Base-by-base conservation (phyloP, 2,113 vertebrate genomes). In the Azemiops feae region DNA sequence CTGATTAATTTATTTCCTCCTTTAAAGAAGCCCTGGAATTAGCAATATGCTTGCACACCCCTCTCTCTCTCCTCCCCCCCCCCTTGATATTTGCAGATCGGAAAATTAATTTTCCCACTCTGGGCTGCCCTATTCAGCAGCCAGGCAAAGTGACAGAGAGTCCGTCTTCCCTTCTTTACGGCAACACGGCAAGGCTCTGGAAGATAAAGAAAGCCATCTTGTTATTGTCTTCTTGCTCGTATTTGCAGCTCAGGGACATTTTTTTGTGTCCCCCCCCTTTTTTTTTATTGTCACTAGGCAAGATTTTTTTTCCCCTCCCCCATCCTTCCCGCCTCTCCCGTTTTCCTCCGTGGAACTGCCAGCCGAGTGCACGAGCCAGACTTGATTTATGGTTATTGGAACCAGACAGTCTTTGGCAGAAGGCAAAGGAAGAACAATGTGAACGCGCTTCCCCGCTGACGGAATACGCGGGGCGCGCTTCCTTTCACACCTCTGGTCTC, bases 1-100 rank as follows among this genome's bases (percentile, higher is more conserved):
- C 88, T 91, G 93, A 95, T 93, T 93, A 94, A 95, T 95, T 95
- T 91, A 89, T 92, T 92, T 69, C 23, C 54, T 52, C 89, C 53
- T 92, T 92, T 91, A 60, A 89, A 93, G 93, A 47, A 86, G 87
- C 55, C 69, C 58, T 6, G 52, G 90, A 91, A 89, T 89, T 85
- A 93, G 87, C 91, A 91, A 92, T 92, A 85, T 92, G 64, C 87
- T 91, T 50, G 88, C 74, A 39, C 45, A 90, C 43, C 30, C 53
- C 43, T 2, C 86, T 50, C 86, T 50, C 5, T 47, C 45, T 47
- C 45, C 4, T 6, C 20, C n/a, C 2, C 45, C 34, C 23, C 22
- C 25, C 4, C 45, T 81, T 85, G 93, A 50, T 93, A 91, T 91
- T 85, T 93, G 90, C 64, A 86, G 87, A 47, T 85, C 23, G 2